Percentiles rank a stretch among this genome's conserved stretches.
These are phyloP conservation scores for Bombycilla garrulus DNA, from an alignment of 2,113 vertebrate genomes.

Conservation along the genomic window DNA sequence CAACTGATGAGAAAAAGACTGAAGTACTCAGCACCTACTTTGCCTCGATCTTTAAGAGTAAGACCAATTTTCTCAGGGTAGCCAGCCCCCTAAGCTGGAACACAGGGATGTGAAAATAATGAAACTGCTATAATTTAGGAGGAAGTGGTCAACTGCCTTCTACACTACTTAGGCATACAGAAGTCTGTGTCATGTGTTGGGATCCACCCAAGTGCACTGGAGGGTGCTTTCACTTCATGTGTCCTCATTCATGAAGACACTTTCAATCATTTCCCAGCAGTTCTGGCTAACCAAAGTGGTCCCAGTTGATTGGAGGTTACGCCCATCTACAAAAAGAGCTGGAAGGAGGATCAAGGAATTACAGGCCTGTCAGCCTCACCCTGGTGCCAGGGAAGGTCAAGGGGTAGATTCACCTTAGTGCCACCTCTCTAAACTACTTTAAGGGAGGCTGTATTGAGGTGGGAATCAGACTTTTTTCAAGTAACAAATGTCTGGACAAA, in stretches of 20 bases:
- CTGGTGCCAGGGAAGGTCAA: background rate
- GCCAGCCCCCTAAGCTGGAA: background rate
- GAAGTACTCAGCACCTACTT: background rate
- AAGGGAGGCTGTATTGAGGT: background rate
- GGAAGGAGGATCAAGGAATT: background rate
- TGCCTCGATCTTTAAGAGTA: background rate
- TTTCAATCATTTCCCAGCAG: background rate
- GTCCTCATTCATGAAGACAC: background rate
- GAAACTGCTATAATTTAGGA: background rate
- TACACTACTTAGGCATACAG: background rate
- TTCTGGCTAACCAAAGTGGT: background rate
- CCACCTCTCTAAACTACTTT: background rate
- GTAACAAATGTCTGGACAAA: background rate
- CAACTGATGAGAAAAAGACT: background rate
- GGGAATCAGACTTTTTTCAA: background rate
- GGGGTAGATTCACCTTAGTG: background rate
- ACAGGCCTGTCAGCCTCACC: background rate
- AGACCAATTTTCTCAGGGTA: background rate
- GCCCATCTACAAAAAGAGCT: no score
- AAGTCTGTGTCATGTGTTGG: background rate
- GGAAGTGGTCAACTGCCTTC: background rate
- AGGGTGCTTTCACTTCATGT: background rate
- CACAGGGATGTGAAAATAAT: background rate
- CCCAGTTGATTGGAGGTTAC: no score
- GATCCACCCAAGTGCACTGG: no score